A percentile compares a stretch with the other conserved stretches of the same genome.
phyloP scores from a whole-genome alignment of 1,140 invertebrate species.

The Euura saliciscinereae region DNA sequence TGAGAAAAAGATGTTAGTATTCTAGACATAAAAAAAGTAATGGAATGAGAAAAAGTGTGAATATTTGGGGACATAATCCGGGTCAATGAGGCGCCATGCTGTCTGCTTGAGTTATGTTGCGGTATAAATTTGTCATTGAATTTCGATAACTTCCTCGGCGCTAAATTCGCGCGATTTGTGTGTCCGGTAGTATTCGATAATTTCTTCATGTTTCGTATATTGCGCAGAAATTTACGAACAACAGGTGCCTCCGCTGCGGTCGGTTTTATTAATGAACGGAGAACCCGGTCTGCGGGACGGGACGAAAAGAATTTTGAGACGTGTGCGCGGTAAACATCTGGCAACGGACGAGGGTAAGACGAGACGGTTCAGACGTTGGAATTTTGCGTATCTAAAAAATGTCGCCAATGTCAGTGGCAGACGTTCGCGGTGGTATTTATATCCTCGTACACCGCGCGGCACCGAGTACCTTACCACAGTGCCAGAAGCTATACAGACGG shows the following conservation, averaged over 20 bases:
- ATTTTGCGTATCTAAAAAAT: slow-evolving; percentile 38
- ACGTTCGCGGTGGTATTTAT: slow-evolving; percentile 30
- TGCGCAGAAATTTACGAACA: neutral
- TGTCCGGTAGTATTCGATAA: no score
- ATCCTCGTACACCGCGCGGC: neutral
- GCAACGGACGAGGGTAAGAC: neutral
- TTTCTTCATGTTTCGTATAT: no score
- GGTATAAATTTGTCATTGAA: no score
- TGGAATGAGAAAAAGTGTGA: no score
- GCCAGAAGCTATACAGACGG: slow-evolving; percentile 4
- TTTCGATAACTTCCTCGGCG: no score
- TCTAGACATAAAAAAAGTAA: no score
- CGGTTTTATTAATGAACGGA: slow-evolving; percentile 1
- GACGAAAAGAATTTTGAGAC: neutral
- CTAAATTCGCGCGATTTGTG: no score
- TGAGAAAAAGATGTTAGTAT: neutral
- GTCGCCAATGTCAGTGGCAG: slow-evolving; percentile 33
- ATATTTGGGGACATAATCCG: no score
- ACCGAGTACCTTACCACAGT: neutral
- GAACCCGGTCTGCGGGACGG: neutral
- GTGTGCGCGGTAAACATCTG: slow-evolving; percentile 2
- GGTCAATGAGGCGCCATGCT: no score
- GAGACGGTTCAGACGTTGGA: slow-evolving; percentile 24
- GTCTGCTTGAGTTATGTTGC: no score
- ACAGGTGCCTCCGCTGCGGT: neutral